These are phyloP conservation scores for Dimorphilus gyrociliatus DNA, from an alignment of 2,888 invertebrate genomes.

Conservation along the genomic window DNA sequence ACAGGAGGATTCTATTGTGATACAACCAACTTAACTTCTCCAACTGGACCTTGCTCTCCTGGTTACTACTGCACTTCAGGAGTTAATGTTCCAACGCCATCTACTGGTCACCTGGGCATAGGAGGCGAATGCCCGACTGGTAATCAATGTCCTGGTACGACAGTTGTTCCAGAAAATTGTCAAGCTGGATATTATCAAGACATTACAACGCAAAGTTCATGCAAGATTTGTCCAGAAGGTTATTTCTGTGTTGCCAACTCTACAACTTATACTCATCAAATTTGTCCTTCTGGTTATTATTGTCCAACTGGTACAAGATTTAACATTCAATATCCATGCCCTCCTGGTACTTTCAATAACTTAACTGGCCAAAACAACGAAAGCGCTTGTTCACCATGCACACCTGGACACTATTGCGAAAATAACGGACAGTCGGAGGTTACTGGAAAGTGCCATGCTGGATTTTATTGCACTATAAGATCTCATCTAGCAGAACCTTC, in stretches of 20 bases:
- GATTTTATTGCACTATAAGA: slow-evolving; percentile 23
- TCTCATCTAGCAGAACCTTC: slow-evolving; percentile 20
- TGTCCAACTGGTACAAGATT: slow-evolving; percentile 25
- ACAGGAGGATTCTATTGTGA: slow-evolving; percentile 13
- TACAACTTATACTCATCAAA: slow-evolving; percentile 19
- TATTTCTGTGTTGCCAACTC: slow-evolving; percentile 30
- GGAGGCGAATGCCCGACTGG: slow-evolving; percentile 31
- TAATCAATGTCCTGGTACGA: slow-evolving; percentile 20
- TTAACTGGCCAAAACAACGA: slow-evolving; percentile 17
- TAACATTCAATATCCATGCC: slow-evolving; percentile 27
- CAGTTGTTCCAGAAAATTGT: slow-evolving; percentile 21
- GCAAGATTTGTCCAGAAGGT: slow-evolving; percentile 24
- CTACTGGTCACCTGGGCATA: slow-evolving; percentile 24
- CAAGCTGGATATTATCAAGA: slow-evolving; percentile 29
- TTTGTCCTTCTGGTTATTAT: slow-evolving; percentile 30
- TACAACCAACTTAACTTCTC: slow-evolving; percentile 22
- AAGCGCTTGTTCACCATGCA: slow-evolving; percentile 21
- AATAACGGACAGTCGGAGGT: slow-evolving; percentile 11
- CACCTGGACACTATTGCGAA: slow-evolving; percentile 27
- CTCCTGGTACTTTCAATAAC: slow-evolving; percentile 28
- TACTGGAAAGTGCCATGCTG: slow-evolving; percentile 20
- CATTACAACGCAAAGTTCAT: slow-evolving; percentile 16
- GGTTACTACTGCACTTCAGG: slow-evolving; percentile 29
- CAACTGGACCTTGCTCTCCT: slow-evolving; percentile 19
- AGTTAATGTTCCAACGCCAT: slow-evolving; percentile 22